Percentiles rank a stretch among this genome's conserved stretches.
Evolutionary conservation across 2,797 vertebrate species (phyloP).

Genomic region (Propithecus deckenii): DNA sequence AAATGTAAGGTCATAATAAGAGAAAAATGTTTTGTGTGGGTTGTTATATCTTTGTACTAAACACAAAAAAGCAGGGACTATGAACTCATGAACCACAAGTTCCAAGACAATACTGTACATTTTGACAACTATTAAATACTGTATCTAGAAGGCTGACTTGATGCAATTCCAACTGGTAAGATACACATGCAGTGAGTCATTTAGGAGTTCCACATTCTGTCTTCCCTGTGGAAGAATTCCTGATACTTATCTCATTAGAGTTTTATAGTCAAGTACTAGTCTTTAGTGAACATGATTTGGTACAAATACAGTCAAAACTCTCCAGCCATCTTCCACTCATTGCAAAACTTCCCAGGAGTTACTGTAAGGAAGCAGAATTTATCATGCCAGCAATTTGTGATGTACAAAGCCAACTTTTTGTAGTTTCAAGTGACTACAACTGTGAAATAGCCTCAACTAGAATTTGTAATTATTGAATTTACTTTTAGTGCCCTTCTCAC

Average conservation of each 20-base stretch:
- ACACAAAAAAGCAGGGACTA: conserved; percentile 80
- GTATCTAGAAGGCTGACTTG: conserved; percentile 59
- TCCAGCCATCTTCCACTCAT: conserved; percentile 60
- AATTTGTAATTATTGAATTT: conserved; percentile 33
- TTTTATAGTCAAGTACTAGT: conserved; percentile 49
- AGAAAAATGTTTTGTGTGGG: conserved; percentile 91
- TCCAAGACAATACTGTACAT: conserved; percentile 82
- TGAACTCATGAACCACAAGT: conserved; percentile 79
- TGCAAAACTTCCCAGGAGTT: conserved; percentile 64
- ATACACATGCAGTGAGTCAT: conserved; percentile 57
- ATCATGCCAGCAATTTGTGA: conserved; percentile 57
- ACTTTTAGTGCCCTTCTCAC: background rate
- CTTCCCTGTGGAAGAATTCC: conserved; percentile 62
- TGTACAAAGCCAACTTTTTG: conserved; percentile 45
- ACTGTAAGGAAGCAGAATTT: conserved; percentile 65
- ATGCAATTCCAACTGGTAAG: conserved; percentile 52
- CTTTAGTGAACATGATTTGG: conserved; percentile 14
- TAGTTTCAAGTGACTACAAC: conserved; percentile 47
- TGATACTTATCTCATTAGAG: conserved; percentile 53
- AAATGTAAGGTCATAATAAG: conserved; percentile 93
- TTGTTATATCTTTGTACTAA: conserved; percentile 87
- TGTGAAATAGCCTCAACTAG: conserved; percentile 12
- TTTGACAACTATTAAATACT: conserved; percentile 81
- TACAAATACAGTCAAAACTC: conserved; percentile 70
- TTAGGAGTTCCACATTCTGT: conserved; percentile 60